Base-by-base conservation (phyloP, 2,888 invertebrate genomes). In the Hedychridium roseum region DNA sequence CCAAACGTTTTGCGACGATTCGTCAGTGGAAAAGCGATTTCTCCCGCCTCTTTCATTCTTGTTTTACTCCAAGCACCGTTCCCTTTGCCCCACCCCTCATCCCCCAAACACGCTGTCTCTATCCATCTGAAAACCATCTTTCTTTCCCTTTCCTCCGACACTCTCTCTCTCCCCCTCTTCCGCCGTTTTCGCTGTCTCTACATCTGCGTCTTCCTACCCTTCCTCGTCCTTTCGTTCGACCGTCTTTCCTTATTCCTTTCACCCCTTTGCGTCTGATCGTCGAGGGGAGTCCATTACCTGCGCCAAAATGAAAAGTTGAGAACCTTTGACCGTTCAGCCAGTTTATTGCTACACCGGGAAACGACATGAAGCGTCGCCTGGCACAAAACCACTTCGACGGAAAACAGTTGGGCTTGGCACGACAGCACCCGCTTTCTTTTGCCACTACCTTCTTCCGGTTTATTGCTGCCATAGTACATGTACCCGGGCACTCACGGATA, bases 401-500 rank as follows among this genome's bases (percentile, higher is more conserved):
- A 63, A 74, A 70, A 71, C 68, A 68, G 69, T 70, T 71, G 63
- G 47, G 60, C 64, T 70, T 67, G 68, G 66, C 70, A 74, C 73
- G 73, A 68, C 60, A 69, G 62, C 58, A 57, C 53, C 44, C 45
- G 46, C 49, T 45, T 47, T 41, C 39, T 9, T 43, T 46, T 54
- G 32, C 55, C 50, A 48, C 47, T 50, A 38, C 34, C 27, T 44
- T 49, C 49, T 49, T 44, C 36, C 49, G 45, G 50, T 66, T 68
- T 66, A 65, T 68, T 58, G 54, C 60, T n/a, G n/a, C n/a, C n/a
- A n/a, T n/a, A 16, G 5, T 23, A 6, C 5, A 23, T 23, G 9
- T 23, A 23, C 9, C 23, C 23, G 23, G 5, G 34, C 11, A 3
- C 2, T 11, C 1, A 31, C 16, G 2, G 14, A 9, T 21, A 11